A percentile compares a stretch with the other conserved stretches of the same genome.
Conservation (phyloP, 2,888 invertebrate species). For the Bugula neritina region DNA sequence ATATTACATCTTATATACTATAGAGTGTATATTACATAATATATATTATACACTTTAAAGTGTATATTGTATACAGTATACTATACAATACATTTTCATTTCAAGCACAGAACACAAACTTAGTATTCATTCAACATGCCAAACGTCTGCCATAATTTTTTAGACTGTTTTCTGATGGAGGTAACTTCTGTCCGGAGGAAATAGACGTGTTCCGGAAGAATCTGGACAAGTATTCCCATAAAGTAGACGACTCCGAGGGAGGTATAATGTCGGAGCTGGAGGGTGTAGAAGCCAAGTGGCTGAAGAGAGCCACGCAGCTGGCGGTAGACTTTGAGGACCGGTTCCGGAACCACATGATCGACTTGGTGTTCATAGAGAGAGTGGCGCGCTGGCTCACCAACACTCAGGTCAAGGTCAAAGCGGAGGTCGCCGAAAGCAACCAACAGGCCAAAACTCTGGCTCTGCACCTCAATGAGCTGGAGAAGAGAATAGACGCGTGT, state of each 20-base stretch:
- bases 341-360: constrained; percentile 53
- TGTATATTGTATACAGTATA: too few relatives aligned
- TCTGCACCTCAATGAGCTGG: constrained; percentile 40
- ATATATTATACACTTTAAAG: not conserved
- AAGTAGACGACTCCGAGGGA: constrained; percentile 49
- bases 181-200: constrained; percentile 53
- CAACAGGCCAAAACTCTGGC: constrained; percentile 44
- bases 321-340: constrained; percentile 52
- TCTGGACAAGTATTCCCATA: constrained; percentile 49
- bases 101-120: too few relatives aligned
- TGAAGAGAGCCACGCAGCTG: constrained; percentile 49
- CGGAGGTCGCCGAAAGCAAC: constrained; percentile 51
- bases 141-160: too few relatives aligned
- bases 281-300: constrained; percentile 51
- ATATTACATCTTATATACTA: not conserved
- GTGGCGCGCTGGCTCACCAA: constrained; percentile 52
- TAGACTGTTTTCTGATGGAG: constrained; percentile 53
- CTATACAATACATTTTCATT: not conserved
- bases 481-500: constrained; percentile 45
- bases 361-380: constrained; percentile 53
- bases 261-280: constrained; percentile 52
- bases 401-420: constrained; percentile 52
- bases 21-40: not conserved
- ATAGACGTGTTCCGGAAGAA: constrained; percentile 48
- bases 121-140: too few relatives aligned